Evolutionary conservation across 2,888 invertebrate genomes (phyloP).

Genomic region (Priocnemis perturbator): DNA sequence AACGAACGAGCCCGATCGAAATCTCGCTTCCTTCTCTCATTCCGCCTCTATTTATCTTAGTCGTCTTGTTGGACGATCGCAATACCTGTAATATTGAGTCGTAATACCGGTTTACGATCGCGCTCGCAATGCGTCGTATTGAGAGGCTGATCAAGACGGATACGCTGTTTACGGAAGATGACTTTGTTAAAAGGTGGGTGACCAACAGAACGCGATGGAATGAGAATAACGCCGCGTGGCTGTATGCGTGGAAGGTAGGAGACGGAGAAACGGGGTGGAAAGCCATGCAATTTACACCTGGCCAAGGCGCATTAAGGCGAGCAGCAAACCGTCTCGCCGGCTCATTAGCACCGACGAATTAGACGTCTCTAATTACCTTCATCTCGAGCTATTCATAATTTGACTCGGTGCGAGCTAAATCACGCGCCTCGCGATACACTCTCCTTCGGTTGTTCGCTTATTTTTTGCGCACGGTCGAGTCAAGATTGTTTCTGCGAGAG

Average conservation of each 20-base stretch:
- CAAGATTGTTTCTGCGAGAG: no score
- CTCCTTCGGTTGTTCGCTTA: neutral
- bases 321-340: constrained; percentile 44
- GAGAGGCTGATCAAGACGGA: neutral
- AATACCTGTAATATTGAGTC: no score
- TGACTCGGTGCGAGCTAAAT: constrained; percentile 31
- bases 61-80: no score
- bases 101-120: no score
- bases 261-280: no score
- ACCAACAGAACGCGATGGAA: constrained; percentile 14
- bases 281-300: no score
- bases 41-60: no score
- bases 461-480: no score
- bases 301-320: constrained; percentile 36
- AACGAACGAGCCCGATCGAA: no score
- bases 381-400: constrained; percentile 40
- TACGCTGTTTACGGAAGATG: constrained; percentile 21
- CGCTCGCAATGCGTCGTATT: no score
- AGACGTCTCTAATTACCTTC: constrained; percentile 45
- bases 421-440: constrained; percentile 19
- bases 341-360: constrained; percentile 44
- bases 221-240: neutral
- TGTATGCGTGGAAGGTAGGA: no score
- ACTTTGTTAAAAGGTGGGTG: constrained; percentile 33
- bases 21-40: no score